Conservation (phyloP, 2,888 invertebrate species). For the Morpho deidamia region DNA sequence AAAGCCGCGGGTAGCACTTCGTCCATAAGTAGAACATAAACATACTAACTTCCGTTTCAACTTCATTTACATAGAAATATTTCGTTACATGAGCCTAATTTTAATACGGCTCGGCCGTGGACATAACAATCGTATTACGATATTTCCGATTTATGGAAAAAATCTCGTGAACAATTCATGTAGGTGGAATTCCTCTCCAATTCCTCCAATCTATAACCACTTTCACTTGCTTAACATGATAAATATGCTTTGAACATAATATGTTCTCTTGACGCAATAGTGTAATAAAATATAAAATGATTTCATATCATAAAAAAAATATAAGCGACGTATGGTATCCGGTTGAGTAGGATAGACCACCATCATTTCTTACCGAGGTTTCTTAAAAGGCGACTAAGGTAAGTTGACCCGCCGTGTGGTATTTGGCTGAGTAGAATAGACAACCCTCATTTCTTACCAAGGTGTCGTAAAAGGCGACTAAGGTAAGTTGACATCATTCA, state of each 20-base stretch:
- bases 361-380: too few species aligned
- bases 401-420: too few species aligned
- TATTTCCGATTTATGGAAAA: slow-evolving; percentile 4
- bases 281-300: too few species aligned
- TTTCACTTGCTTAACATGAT: slow-evolving; percentile 3
- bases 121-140: slow-evolving; percentile 10
- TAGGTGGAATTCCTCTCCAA: slow-evolving; percentile 2
- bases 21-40: too few species aligned
- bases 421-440: too few species aligned
- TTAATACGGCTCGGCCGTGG: not conserved
- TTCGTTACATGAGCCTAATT: not conserved
- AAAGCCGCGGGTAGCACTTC: too few species aligned
- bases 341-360: too few species aligned
- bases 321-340: not conserved
- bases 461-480: too few species aligned
- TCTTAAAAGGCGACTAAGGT: too few species aligned
- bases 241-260: not conserved
- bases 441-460: too few species aligned
- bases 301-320: not conserved
- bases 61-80: too few species aligned
- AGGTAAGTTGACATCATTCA: not conserved
- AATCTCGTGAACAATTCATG: not conserved
- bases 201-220: not conserved
- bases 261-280: not conserved
- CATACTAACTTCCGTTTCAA: too few species aligned